Conservation (phyloP, 2,113 vertebrate genomes). For the Cyprinus carpio region DNA sequence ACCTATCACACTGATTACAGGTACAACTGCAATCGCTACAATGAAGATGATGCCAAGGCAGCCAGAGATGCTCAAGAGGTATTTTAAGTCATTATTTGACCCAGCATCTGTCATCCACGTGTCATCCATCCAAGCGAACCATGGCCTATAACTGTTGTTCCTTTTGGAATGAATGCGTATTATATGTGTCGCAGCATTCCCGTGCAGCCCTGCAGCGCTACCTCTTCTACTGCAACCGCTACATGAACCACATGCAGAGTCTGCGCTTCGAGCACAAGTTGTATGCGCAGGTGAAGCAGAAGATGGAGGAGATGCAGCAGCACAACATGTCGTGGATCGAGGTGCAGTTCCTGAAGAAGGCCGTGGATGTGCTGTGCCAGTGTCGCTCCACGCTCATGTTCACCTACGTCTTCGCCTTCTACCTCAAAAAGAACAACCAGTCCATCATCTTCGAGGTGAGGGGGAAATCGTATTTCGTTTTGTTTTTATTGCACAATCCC, state of each 20-base stretch:
- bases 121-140: background rate
- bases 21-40: slow-evolving; percentile 99
- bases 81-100: slow-evolving; percentile 33
- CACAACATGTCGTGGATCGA: slow-evolving; percentile 99
- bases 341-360: slow-evolving; percentile 99
- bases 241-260: slow-evolving; percentile 99
- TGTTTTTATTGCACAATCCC: background rate
- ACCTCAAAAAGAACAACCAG: slow-evolving; percentile 99
- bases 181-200: slow-evolving; percentile 80
- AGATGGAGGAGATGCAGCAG: slow-evolving; percentile 99
- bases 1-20: slow-evolving; percentile 63
- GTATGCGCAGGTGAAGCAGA: slow-evolving; percentile 98
- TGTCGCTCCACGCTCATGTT: slow-evolving; percentile 99
- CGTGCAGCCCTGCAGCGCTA: slow-evolving; percentile 97
- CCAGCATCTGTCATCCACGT: too few relatives aligned
- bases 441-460: slow-evolving; percentile 99
- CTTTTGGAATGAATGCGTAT: background rate
- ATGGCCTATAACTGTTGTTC: background rate
- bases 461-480: background rate
- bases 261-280: slow-evolving; percentile 99
- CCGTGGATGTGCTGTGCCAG: slow-evolving; percentile 98
- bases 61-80: slow-evolving; percentile 99
- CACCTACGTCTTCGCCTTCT: slow-evolving; percentile 99
- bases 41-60: slow-evolving; percentile 98
- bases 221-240: slow-evolving; percentile 99